phyloP scores from a whole-genome alignment of 2,888 invertebrate genomes.

The Smittia sp. region DNA sequence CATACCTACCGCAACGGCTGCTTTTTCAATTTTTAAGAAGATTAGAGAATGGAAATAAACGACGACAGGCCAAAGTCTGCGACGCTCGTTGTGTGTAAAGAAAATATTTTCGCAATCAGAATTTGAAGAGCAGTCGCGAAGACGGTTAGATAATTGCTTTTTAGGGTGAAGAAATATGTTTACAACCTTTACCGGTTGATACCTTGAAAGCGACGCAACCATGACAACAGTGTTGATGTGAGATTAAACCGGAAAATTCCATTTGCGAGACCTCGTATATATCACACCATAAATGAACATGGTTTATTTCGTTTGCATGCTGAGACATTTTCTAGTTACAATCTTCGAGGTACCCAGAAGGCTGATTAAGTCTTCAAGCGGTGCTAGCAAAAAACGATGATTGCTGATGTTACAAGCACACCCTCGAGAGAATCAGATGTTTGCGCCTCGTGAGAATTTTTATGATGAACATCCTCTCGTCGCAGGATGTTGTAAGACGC shows the following conservation, averaged over 20 bases:
- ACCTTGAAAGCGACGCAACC: background rate
- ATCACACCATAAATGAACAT: no score
- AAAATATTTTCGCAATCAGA: background rate
- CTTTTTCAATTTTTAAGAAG: conserved; percentile 10
- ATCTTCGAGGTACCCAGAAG: no score
- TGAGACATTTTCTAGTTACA: no score
- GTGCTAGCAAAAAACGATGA: no score
- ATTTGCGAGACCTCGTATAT: background rate
- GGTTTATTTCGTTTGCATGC: no score
- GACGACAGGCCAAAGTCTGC: conserved; percentile 1
- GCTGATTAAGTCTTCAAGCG: no score
- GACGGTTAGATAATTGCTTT: background rate
- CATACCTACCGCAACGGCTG: background rate
- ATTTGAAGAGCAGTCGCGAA: background rate
- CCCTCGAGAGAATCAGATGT: background rate
- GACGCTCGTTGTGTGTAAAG: background rate
- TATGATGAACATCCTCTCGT: background rate
- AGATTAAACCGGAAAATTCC: background rate
- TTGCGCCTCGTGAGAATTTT: background rate
- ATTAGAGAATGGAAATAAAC: conserved; percentile 3
- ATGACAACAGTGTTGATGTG: background rate
- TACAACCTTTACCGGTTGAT: background rate
- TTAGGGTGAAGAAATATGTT: background rate
- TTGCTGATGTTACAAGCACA: background rate
- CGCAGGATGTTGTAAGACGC: background rate